Evolutionary conservation across 2,888 invertebrate genomes (phyloP).

Genomic region (Pseudeuparius sepicola): DNA sequence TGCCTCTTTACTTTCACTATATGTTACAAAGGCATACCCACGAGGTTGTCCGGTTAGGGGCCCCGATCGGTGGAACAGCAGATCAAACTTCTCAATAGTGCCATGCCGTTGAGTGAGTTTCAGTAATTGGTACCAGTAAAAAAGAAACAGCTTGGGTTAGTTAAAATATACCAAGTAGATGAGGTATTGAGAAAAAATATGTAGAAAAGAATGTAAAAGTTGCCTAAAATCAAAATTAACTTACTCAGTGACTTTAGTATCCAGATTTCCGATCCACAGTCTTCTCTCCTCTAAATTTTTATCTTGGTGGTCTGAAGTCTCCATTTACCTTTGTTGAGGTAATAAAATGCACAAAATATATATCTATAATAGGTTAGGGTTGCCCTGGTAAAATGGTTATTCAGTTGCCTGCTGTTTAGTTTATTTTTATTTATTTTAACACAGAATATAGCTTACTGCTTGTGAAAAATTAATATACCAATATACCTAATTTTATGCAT

Average conservation of each 20-base stretch:
- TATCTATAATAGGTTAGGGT: too few species aligned
- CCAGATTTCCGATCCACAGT: conserved; percentile 89
- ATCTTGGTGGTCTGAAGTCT: too few species aligned
- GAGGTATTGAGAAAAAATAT: conserved; percentile 1
- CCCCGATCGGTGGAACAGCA: conserved; percentile 87
- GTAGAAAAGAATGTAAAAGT: conserved; percentile 1
- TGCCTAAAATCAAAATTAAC: conserved; percentile 31
- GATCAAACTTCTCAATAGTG: conserved; percentile 88
- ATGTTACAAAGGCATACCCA: conserved; percentile 91
- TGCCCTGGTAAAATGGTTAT: too few species aligned
- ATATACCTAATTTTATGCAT: too few species aligned
- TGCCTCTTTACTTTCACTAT: conserved; percentile 55
- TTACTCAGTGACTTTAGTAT: conserved; percentile 89
- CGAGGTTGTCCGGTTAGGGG: conserved; percentile 81
- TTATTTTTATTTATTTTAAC: too few species aligned
- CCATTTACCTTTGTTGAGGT: too few species aligned
- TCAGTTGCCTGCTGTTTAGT: too few species aligned
- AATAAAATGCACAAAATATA: too few species aligned
- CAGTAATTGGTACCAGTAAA: conserved; percentile 88
- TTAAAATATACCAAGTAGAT: conserved; percentile 17
- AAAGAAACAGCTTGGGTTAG: conserved; percentile 30
- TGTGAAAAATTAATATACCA: too few species aligned
- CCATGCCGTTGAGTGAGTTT: conserved; percentile 95
- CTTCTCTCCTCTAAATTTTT: conserved; percentile 49
- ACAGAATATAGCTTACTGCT: too few species aligned